Evolutionary conservation across 2,113 vertebrate genomes (phyloP).

Genomic region (Recurvirostra avosetta): DNA sequence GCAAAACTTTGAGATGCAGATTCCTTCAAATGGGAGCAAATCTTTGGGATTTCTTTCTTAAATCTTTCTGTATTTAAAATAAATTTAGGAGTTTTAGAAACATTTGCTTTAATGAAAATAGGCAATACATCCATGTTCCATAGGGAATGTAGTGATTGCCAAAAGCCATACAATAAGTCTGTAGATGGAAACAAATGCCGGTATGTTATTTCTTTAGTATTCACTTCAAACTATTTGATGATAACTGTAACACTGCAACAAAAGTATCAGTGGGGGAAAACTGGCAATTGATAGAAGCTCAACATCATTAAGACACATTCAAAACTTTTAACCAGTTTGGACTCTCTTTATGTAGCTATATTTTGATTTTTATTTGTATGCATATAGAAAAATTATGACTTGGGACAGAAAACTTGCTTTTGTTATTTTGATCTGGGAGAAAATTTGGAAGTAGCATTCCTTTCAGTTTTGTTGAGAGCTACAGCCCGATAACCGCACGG

Average conservation of each 20-base stretch:
- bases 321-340: neutral
- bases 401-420: neutral
- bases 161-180: neutral
- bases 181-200: neutral
- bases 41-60: neutral
- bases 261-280: neutral
- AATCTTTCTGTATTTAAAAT: neutral
- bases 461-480: neutral
- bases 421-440: neutral
- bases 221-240: neutral
- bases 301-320: neutral
- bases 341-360: neutral
- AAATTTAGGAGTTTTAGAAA: neutral
- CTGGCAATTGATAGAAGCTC: neutral
- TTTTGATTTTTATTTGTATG: neutral
- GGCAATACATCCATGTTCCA: neutral
- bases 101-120: neutral
- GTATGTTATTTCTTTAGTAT: neutral
- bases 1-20: neutral
- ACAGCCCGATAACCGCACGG: fast-evolving
- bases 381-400: neutral
- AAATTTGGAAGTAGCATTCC: neutral
- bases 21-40: neutral
- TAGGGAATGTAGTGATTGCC: neutral
- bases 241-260: neutral